Evolutionary conservation across 2,113 vertebrate genomes (phyloP).

Genomic region (Cinclus cinclus): DNA sequence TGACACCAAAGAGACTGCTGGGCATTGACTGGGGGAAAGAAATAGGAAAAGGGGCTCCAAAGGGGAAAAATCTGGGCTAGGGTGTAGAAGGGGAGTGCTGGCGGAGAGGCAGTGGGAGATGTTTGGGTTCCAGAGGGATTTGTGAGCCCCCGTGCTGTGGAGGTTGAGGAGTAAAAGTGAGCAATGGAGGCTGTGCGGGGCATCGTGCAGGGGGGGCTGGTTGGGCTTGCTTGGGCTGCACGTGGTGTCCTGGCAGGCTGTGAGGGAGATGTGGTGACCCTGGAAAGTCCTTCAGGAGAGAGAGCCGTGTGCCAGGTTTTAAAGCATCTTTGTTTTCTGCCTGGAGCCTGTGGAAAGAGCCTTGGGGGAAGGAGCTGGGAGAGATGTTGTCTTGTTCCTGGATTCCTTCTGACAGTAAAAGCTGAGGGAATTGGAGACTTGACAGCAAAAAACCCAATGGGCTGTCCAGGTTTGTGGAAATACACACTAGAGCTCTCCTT

Average conservation of each 20-base stretch:
- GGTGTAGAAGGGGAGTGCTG: neutral
- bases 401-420: slow-evolving; percentile 60
- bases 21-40: neutral
- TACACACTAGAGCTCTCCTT: slow-evolving; percentile 10
- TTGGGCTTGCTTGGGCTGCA: neutral
- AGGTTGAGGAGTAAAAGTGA: neutral
- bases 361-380: neutral
- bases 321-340: slow-evolving; percentile 14
- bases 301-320: slow-evolving; percentile 1
- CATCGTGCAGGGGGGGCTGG: neutral
- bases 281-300: neutral
- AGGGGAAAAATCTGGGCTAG: too few species aligned
- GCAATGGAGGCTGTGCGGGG: neutral
- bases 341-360: neutral
- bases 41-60: neutral
- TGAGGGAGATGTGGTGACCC: neutral
- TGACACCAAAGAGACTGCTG: neutral
- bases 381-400: slow-evolving; percentile 39
- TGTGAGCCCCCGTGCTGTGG: fast-evolving
- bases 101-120: neutral
- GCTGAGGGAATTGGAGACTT: slow-evolving; percentile 58
- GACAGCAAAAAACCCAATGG: slow-evolving; percentile 38
- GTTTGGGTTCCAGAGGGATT: neutral
- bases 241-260: neutral
- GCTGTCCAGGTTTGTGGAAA: slow-evolving; percentile 57